A percentile compares a stretch with the other conserved stretches of the same genome.
Conservation (phyloP, 2,113 vertebrate genomes). For the Struthio camelus region DNA sequence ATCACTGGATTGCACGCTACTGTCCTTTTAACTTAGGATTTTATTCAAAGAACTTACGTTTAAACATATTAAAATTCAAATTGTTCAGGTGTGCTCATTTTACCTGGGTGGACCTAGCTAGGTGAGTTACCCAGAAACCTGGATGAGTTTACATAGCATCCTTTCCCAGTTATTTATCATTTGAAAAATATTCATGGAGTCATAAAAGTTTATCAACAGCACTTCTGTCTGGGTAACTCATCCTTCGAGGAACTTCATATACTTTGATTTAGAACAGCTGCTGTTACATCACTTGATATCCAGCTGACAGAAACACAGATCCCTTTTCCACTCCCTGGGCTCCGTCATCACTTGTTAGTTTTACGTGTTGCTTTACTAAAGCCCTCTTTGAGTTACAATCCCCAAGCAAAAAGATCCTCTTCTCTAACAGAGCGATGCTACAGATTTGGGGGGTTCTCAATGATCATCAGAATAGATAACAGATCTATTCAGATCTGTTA, state of each 20-base stretch:
- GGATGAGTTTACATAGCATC: background rate
- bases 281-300: background rate
- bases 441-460: background rate
- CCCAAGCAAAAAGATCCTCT: background rate
- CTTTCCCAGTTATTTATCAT: background rate
- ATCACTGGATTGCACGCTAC: background rate
- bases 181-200: background rate
- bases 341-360: background rate
- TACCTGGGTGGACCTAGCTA: too few relatives aligned
- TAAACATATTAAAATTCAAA: background rate
- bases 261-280: background rate
- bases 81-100: background rate
- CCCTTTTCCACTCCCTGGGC: background rate
- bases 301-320: background rate
- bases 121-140: background rate
- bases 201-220: background rate
- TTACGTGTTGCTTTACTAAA: background rate
- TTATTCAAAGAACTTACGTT: background rate
- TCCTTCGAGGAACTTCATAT: background rate
- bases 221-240: background rate
- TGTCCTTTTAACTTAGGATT: background rate
- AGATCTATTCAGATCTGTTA: background rate
- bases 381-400: background rate
- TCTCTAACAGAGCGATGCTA: background rate
- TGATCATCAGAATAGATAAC: background rate